These are phyloP conservation scores for Drosophila kambysellisi DNA, from an alignment of 2,888 invertebrate species.

Conservation along the genomic window DNA sequence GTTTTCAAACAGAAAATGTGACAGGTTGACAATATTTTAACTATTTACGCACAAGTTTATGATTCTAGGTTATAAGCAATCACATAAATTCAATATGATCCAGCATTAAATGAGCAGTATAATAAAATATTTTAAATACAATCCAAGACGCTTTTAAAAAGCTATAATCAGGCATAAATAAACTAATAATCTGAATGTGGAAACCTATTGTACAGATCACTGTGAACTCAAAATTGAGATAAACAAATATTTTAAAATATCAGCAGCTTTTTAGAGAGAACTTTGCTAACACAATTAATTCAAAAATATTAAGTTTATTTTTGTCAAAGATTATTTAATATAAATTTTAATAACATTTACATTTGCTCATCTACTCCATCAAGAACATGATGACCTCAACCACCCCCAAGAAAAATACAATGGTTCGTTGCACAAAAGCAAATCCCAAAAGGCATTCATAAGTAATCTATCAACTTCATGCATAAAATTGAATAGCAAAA, in stretches of 20 bases:
- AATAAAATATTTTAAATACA: neutral
- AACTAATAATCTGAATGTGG: neutral
- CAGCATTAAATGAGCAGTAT: neutral
- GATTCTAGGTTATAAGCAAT: neutral
- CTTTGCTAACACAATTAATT: neutral
- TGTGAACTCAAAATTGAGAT: neutral
- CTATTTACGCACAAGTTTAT: neutral
- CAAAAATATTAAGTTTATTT: neutral
- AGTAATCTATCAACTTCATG: conserved; percentile 79
- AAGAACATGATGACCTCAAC: conserved; percentile 21
- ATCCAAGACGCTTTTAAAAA: neutral
- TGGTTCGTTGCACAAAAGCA: conserved; percentile 48
- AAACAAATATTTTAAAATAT: neutral
- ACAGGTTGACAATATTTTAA: conserved; percentile 2
- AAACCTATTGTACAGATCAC: too few species aligned
- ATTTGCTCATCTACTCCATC: conserved; percentile 13
- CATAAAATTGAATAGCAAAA: conserved; percentile 70
- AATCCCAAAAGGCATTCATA: conserved; percentile 52
- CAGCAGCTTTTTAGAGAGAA: neutral
- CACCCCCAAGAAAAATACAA: conserved; percentile 26
- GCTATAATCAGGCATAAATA: neutral
- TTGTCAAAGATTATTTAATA: neutral
- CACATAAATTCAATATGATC: neutral
- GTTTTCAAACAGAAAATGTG: too few species aligned
- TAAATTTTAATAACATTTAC: conserved; percentile 18